Conservation (phyloP, 1,140 invertebrate species). For the Tribolium castaneum region DNA sequence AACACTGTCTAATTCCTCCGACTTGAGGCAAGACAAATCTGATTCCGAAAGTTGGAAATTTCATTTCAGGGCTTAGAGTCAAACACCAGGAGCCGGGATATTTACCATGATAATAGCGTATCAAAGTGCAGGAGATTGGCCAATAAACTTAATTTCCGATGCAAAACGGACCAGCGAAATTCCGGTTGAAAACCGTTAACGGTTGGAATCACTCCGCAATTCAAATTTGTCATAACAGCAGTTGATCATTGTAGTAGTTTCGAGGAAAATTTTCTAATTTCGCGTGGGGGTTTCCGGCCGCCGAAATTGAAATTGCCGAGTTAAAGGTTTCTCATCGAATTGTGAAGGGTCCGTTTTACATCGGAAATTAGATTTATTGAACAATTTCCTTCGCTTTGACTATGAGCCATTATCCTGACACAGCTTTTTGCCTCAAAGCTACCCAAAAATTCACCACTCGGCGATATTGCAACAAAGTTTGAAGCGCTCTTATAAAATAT, state of each 20-base stretch:
- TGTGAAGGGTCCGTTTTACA: conserved; percentile 40
- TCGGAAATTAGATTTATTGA: conserved; percentile 46
- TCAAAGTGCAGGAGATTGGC: conserved; percentile 45
- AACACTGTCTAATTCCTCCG: too few species aligned
- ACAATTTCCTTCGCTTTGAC: conserved; percentile 45
- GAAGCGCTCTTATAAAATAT: neutral
- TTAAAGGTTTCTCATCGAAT: conserved; percentile 8
- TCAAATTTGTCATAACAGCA: conserved; percentile 20
- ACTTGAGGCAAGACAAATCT: neutral
- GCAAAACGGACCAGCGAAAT: conserved; percentile 40
- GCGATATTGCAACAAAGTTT: neutral
- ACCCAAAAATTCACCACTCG: neutral
- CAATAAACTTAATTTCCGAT: conserved; percentile 48
- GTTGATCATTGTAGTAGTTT: neutral
- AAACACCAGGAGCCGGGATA: conserved; percentile 11
- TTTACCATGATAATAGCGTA: conserved; percentile 37
- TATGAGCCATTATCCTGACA: conserved; percentile 22
- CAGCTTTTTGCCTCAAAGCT: neutral
- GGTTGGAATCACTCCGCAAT: conserved; percentile 2
- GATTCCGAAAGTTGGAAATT: conserved; percentile 26
- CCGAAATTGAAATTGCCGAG: conserved; percentile 11
- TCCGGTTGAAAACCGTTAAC: conserved; percentile 15
- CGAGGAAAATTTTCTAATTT: neutral
- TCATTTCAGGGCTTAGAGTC: conserved; percentile 12
- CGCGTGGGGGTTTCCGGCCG: neutral